A percentile compares a stretch with the other conserved stretches of the same genome.
phyloP scores from a whole-genome alignment of 2,797 vertebrate genomes.

The Sphenodon punctatus region DNA sequence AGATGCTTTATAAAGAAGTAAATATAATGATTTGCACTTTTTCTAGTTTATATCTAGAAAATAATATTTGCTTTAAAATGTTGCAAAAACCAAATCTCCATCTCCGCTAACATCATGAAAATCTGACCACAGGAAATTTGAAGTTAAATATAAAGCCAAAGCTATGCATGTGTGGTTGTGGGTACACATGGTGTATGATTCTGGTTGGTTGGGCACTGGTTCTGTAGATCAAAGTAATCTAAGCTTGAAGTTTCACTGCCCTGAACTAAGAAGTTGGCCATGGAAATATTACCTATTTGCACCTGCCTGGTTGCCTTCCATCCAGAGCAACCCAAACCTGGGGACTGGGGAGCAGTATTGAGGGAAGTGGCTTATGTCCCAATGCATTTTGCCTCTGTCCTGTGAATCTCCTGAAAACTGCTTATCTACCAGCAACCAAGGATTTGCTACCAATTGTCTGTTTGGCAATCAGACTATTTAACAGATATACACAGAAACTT shows the following conservation, averaged over 20 bases:
- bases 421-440: not conserved
- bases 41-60: not conserved
- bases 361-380: not conserved
- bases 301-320: not conserved
- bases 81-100: not conserved
- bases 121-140: not conserved
- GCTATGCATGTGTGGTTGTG: not conserved
- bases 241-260: not conserved
- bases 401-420: not conserved
- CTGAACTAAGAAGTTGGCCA: not conserved
- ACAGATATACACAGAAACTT: not conserved
- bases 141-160: not conserved
- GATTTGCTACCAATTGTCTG: not conserved
- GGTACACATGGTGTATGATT: not conserved
- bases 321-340: not conserved
- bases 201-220: not conserved
- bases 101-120: not conserved
- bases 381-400: not conserved
- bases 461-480: not conserved
- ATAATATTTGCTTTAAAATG: not conserved
- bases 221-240: not conserved
- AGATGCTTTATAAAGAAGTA: too few species aligned
- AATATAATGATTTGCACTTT: too few species aligned
- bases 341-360: not conserved
- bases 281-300: not conserved